phyloP scores from a whole-genome alignment of 2,888 invertebrate species.

The Neoitamus cyanurus region DNA sequence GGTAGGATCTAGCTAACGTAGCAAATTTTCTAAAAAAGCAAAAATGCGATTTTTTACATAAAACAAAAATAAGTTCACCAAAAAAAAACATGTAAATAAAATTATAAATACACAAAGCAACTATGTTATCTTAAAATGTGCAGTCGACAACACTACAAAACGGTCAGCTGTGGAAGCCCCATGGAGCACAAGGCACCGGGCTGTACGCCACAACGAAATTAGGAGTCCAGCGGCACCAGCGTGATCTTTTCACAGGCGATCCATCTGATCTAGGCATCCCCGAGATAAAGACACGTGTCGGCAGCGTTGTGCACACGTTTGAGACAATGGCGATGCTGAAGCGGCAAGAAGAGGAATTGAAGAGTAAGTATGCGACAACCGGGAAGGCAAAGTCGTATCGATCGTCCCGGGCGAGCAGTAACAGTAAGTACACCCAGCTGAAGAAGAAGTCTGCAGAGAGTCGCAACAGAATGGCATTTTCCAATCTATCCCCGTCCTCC shows the following conservation, averaged over 20 bases:
- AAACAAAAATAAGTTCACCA: conserved; percentile 17
- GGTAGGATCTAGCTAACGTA: neutral
- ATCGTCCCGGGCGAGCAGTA: conserved; percentile 27
- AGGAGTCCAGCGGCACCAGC: conserved; percentile 62
- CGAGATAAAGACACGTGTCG: conserved; percentile 64
- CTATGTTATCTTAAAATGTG: conserved; percentile 50
- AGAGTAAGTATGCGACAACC: conserved; percentile 32
- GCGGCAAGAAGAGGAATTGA: conserved; percentile 53
- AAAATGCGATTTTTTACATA: conserved; percentile 4
- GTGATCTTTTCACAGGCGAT: conserved; percentile 65
- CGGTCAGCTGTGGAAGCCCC: conserved; percentile 49
- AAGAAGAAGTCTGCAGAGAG: conserved; percentile 64
- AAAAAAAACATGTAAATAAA: conserved; percentile 30
- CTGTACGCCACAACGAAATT: conserved; percentile 54
- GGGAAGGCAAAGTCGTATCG: conserved; percentile 46
- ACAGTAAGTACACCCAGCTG: conserved; percentile 63
- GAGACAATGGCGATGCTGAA: conserved; percentile 64
- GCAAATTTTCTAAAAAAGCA: neutral
- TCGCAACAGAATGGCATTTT: conserved; percentile 54
- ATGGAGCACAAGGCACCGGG: neutral
- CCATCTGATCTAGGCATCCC: conserved; percentile 65
- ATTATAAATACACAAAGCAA: conserved; percentile 43
- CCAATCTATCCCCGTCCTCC: conserved; percentile 41
- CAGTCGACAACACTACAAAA: conserved; percentile 57
- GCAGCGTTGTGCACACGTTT: conserved; percentile 65